Percentiles rank a stretch among this genome's conserved stretches.
Evolutionary conservation across 2,797 vertebrate species (phyloP).

Genomic region (Margarornis squamiger): DNA sequence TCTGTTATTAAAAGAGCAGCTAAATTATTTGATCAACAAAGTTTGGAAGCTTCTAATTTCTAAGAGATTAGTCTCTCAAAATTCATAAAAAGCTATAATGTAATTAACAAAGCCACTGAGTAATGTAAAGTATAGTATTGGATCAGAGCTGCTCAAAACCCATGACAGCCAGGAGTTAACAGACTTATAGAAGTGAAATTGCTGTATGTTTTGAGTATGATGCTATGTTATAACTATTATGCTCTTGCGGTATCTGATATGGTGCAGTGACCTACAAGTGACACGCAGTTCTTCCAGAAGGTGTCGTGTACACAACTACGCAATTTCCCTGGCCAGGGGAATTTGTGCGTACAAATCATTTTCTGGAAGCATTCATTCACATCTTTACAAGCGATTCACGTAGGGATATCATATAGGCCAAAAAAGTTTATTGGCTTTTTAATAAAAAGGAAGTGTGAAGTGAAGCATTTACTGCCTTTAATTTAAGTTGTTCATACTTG

Average conservation of each 20-base stretch:
- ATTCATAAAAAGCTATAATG: not conserved
- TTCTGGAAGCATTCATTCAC: constrained; percentile 27
- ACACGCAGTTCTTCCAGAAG: not conserved
- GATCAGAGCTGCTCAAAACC: not conserved
- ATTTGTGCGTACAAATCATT: not conserved
- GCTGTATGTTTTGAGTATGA: not conserved
- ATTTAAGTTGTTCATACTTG: not conserved
- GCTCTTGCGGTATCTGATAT: not conserved
- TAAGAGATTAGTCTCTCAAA: not conserved
- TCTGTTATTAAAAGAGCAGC: not conserved
- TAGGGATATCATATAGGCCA: not conserved
- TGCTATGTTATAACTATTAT: not conserved
- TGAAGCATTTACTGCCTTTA: constrained; percentile 54
- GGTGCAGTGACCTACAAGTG: not conserved
- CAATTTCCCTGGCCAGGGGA: not conserved
- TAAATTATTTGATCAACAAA: not conserved
- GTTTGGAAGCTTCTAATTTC: not conserved
- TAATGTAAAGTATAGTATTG: not conserved
- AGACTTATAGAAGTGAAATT: not conserved
- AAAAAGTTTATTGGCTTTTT: constrained; percentile 14
- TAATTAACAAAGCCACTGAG: not conserved
- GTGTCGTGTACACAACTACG: not conserved
- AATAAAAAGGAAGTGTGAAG: constrained; percentile 49
- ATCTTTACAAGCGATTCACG: constrained; percentile 9
- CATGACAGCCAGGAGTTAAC: not conserved